Conservation (phyloP, 1,140 invertebrate genomes). For the Orchestia grillus region DNA sequence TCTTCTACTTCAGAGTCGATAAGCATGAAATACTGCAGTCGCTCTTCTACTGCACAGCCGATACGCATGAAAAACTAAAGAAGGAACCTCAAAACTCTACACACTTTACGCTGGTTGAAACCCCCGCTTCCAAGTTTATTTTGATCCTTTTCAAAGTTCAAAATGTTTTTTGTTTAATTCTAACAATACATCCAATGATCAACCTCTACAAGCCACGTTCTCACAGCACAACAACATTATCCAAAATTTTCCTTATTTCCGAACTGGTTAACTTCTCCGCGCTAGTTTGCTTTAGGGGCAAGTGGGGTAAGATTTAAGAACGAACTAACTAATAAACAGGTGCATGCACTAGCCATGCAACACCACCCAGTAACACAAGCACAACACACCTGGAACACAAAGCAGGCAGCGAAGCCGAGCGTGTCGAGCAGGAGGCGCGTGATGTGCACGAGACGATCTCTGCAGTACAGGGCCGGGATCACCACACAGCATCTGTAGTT, state of each 20-base stretch:
- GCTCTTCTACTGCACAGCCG: neutral
- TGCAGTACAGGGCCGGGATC: conserved; percentile 91
- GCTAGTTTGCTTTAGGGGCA: neutral
- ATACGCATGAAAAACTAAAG: neutral
- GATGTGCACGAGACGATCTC: conserved; percentile 87
- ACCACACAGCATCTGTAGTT: conserved; percentile 87
- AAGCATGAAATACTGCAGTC: neutral
- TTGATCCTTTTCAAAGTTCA: neutral
- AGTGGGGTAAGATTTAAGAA: no score
- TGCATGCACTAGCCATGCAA: neutral
- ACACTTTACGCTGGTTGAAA: neutral
- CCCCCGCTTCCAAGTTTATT: neutral
- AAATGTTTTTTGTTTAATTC: neutral
- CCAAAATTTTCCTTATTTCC: neutral
- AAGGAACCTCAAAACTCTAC: neutral
- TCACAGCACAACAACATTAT: neutral
- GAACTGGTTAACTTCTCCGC: neutral
- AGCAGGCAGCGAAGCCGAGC: conserved; percentile 91
- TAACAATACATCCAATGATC: neutral
- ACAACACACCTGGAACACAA: conserved; percentile 81
- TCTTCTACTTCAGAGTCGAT: neutral
- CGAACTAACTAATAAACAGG: no score
- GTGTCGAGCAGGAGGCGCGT: conserved; percentile 84
- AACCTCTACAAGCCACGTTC: neutral
- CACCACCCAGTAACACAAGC: neutral